Percentiles rank a stretch among this genome's conserved stretches.
Evolutionary conservation across 2,797 vertebrate genomes (phyloP).

Genomic region (Dryobates pubescens): DNA sequence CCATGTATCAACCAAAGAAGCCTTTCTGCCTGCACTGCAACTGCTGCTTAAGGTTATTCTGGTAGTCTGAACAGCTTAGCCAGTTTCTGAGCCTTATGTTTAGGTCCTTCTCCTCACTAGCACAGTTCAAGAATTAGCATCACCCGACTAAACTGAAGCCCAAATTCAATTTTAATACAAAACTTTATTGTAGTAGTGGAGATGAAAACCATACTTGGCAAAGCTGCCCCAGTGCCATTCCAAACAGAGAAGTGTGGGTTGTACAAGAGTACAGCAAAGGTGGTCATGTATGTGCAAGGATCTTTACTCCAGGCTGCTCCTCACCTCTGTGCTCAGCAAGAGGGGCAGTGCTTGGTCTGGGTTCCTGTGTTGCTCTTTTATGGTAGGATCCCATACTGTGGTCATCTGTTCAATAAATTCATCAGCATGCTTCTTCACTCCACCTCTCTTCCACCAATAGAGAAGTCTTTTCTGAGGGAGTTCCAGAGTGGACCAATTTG

Average conservation of each 20-base stretch:
- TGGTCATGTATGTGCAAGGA: accelerated
- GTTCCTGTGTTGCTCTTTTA: neutral
- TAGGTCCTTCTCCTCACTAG: neutral
- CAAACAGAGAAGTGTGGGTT: neutral
- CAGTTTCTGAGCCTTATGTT: neutral
- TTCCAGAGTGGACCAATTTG: neutral
- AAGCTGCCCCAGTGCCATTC: neutral
- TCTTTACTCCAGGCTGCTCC: neutral
- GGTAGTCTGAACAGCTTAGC: neutral
- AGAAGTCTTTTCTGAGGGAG: neutral
- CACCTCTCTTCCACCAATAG: accelerated
- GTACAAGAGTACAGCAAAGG: neutral
- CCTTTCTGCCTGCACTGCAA: conserved; percentile 42
- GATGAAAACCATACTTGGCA: neutral
- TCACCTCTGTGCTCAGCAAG: neutral
- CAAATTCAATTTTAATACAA: neutral
- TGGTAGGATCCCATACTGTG: neutral
- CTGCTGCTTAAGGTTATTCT: conserved; percentile 1
- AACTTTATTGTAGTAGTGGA: neutral
- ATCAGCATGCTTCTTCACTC: neutral
- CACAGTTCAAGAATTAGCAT: neutral
- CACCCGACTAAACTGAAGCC: neutral
- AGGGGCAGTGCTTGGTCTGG: neutral
- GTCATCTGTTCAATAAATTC: neutral
- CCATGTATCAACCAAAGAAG: conserved; percentile 70